phyloP scores from a whole-genome alignment of 2,113 vertebrate species.

The Dipodomys spectabilis region DNA sequence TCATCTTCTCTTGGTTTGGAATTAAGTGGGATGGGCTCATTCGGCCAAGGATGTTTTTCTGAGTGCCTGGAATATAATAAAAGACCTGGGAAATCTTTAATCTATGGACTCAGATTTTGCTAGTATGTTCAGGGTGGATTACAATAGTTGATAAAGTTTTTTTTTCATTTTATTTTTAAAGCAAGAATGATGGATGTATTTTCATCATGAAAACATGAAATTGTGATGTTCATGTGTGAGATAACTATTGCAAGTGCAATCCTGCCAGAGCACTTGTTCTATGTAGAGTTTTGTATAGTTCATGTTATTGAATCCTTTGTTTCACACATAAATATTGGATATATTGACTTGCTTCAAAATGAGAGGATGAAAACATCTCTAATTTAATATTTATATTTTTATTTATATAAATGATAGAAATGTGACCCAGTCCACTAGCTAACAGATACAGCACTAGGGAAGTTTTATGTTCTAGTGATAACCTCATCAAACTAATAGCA shows the following conservation, averaged over 20 bases:
- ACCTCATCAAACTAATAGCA: background rate
- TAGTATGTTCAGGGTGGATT: background rate
- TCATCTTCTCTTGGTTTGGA: conserved; percentile 55
- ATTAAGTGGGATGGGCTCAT: conserved; percentile 45
- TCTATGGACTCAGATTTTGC: background rate
- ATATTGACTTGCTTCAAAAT: background rate
- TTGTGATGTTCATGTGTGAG: background rate
- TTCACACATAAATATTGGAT: conserved; percentile 33
- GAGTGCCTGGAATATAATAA: conserved; percentile 14
- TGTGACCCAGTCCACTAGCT: background rate
- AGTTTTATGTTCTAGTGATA: background rate
- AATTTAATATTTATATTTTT: conserved; percentile 36
- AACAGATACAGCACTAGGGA: background rate
- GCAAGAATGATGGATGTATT: background rate
- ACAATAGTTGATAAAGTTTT: background rate
- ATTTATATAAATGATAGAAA: conserved; percentile 36
- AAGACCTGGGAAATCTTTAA: conserved; percentile 5
- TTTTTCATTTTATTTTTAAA: background rate
- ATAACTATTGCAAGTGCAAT: too few relatives aligned
- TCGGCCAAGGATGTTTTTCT: conserved; percentile 14
- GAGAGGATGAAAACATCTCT: background rate
- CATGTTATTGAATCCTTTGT: background rate
- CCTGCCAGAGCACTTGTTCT: too few relatives aligned
- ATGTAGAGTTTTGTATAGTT: background rate
- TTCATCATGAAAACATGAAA: conserved; percentile 15